Evolutionary conservation across 92 coral and sea anemone genomes (phyloP), one percentile per base, ranked within the genome.

Genomic region (Montipora capitata): DNA sequence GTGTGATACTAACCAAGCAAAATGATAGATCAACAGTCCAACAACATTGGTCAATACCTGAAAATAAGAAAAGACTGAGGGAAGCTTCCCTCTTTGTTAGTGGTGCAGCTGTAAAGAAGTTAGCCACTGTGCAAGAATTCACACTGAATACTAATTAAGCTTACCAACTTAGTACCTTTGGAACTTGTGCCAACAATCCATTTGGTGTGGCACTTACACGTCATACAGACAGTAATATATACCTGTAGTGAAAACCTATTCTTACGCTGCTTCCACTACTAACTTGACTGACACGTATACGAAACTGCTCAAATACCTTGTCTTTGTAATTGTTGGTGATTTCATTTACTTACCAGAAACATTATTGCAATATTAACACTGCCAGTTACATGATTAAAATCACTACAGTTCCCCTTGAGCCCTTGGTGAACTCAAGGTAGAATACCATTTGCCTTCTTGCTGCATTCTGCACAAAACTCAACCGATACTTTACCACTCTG

Each of bases 401-500:
- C 3, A 14, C n/a, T 17, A 43, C n/a, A 7, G 76, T 80, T 81
- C 58, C 45, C 79, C 11, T 40, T 18, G 52, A 49, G 13, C 58
- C 18, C 12, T 17, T 38, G 7, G 12, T 61, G 57, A 43, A 14
- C 71, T 72, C 56, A 72, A 54, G 54, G 10, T 17, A 72, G 43
- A n/a, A 45, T 20, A 44, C 75, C 39, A 43, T 84, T 91, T 45
- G 98, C 93, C 68, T 77, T 93, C 77, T 82, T 79, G 79, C 91
- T 93, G 91, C 99, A 96, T 40, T 84, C 91, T 75, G 88, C 88
- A 69, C 99, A 96, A 81, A 96, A 96, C 77, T 95, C 99, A 58
- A 96, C 87, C 0, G 99, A 96, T 82, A 96, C 93, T 84, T 87
- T 91, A 73, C 95, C 95, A 49, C 85, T 91, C 20, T 89, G 90